A percentile compares a stretch with the other conserved stretches of the same genome.
These are phyloP conservation scores for Styela clava DNA, from an alignment of 23 tunicate genomes.

Conservation along the genomic window DNA sequence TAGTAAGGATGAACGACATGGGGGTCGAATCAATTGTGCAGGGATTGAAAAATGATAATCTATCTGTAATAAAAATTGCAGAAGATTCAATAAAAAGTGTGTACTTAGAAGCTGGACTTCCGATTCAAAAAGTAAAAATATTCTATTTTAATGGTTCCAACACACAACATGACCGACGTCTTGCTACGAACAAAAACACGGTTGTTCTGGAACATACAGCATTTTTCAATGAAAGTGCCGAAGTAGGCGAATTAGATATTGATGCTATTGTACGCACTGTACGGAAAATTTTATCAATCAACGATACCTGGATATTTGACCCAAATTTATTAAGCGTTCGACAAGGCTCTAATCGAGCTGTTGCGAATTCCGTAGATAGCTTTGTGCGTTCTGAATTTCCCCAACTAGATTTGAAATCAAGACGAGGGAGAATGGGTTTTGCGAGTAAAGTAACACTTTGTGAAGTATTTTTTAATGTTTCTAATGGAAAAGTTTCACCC, in stretches of 20 bases:
- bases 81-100: not conserved
- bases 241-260: not conserved
- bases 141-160: not conserved
- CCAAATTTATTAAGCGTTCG: constrained; percentile 12
- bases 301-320: constrained; percentile 4
- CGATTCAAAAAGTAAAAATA: not conserved
- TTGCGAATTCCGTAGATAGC: constrained; percentile 11
- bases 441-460: not conserved
- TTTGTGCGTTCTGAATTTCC: constrained; percentile 28
- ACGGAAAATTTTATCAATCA: constrained; percentile 5
- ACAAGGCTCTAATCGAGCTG: constrained; percentile 3
- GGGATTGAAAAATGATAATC: not conserved
- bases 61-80: not conserved
- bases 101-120: not conserved
- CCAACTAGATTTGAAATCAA: not conserved
- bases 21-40: not conserved
- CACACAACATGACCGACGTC: not conserved
- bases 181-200: not conserved
- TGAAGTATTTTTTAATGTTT: not conserved
- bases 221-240: not conserved
- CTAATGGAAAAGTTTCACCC: constrained; percentile 2
- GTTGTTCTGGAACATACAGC: constrained; percentile 6
- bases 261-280: not conserved
- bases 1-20: not conserved
- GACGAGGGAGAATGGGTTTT: not conserved